These are phyloP conservation scores for Lophura nycthemera DNA, from an alignment of 2,113 vertebrate species.

Conservation along the genomic window DNA sequence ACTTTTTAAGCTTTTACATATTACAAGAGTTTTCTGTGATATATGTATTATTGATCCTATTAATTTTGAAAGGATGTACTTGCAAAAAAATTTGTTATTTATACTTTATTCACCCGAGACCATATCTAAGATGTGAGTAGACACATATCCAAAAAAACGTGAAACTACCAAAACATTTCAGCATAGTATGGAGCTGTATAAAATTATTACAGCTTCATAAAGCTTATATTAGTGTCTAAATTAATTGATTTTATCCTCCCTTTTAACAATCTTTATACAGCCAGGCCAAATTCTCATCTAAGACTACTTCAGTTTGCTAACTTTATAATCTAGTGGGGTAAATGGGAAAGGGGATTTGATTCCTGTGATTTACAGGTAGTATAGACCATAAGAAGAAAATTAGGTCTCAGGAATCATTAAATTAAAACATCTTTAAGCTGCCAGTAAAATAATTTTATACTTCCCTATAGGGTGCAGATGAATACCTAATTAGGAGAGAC, in stretches of 20 bases:
- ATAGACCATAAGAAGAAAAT: neutral
- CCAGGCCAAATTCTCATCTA: neutral
- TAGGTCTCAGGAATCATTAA: neutral
- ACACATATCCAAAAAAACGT: neutral
- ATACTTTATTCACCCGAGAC: neutral
- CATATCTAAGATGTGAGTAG: neutral
- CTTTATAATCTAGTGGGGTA: neutral
- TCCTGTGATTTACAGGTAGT: neutral
- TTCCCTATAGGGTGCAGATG: neutral
- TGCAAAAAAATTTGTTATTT: neutral
- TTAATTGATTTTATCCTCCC: neutral
- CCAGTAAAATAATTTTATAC: neutral
- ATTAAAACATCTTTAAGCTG: neutral
- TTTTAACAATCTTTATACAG: neutral
- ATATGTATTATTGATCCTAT: neutral
- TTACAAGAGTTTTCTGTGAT: rapidly evolving
- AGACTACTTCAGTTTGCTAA: neutral
- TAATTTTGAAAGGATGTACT: neutral
- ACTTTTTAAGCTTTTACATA: neutral
- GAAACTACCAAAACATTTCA: neutral
- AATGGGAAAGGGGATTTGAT: neutral
- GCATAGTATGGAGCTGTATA: neutral
- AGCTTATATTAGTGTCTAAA: neutral
- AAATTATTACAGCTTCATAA: neutral
- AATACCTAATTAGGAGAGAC: neutral